A percentile compares a stretch with the other conserved stretches of the same genome.
These are phyloP conservation scores for Plagodis pulveraria DNA, from an alignment of 2,888 invertebrate genomes.

Conservation along the genomic window DNA sequence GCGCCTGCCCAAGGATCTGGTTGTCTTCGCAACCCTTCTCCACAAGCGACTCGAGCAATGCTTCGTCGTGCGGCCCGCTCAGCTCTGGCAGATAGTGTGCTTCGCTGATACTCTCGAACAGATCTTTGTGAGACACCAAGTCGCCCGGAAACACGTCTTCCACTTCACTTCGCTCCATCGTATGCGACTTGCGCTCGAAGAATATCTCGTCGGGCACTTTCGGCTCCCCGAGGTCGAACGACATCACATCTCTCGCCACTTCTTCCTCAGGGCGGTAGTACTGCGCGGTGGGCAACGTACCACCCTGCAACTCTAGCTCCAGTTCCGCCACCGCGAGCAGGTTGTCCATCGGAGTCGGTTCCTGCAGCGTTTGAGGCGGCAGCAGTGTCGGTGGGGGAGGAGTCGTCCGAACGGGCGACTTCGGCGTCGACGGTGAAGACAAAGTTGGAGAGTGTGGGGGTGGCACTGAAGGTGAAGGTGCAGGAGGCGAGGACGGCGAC, in stretches of 20 bases:
- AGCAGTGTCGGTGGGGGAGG: constrained; percentile 37
- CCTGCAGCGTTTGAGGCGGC: constrained; percentile 57
- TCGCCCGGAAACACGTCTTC: constrained; percentile 65
- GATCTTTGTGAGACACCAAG: constrained; percentile 71
- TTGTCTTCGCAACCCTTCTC: constrained; percentile 87
- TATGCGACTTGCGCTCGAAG: constrained; percentile 62
- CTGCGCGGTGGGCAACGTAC: constrained; percentile 52
- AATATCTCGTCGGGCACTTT: constrained; percentile 68
- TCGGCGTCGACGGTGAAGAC: constrained; percentile 57
- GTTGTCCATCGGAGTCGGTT: constrained; percentile 85
- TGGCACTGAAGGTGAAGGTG: constrained; percentile 32
- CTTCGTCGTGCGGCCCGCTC: constrained; percentile 79
- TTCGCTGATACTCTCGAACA: constrained; percentile 80
- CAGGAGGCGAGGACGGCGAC: constrained; percentile 41
- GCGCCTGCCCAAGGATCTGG: constrained; percentile 76
- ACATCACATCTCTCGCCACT: constrained; percentile 70
- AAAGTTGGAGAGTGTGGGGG: constrained; percentile 52
- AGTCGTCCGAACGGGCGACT: no score
- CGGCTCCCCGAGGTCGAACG: constrained; percentile 70
- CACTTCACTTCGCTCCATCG: constrained; percentile 48
- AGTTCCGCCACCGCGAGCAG: constrained; percentile 87
- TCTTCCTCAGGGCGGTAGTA: constrained; percentile 69
- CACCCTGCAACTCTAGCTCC: constrained; percentile 86
- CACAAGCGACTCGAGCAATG: constrained; percentile 85
- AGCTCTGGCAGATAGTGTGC: constrained; percentile 78